Evolutionary conservation across 2,888 invertebrate genomes (phyloP).

Genomic region (Phortica magna): DNA sequence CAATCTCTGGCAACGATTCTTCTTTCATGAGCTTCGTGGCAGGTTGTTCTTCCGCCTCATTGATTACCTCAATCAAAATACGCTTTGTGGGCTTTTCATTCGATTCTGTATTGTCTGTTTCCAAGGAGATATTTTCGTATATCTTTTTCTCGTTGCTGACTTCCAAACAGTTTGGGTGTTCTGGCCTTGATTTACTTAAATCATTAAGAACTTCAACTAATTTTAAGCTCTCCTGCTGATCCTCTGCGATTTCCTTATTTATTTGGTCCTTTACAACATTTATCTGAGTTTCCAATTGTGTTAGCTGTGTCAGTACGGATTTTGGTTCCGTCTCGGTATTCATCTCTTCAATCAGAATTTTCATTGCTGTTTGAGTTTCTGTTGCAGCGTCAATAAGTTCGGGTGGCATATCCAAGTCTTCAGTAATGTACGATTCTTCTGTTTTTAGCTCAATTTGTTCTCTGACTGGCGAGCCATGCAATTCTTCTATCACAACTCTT

Average conservation of each 20-base stretch:
- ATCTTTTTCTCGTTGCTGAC: too few species aligned
- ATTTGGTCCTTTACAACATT: too few species aligned
- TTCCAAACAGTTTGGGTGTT: too few species aligned
- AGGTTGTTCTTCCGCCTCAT: background rate
- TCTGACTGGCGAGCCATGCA: background rate
- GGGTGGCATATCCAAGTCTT: background rate
- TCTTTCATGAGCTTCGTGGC: background rate
- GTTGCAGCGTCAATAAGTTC: background rate
- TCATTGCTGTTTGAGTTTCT: background rate
- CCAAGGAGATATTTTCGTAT: too few species aligned
- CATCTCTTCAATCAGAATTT: background rate
- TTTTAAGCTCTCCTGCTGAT: too few species aligned
- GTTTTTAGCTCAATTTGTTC: background rate
- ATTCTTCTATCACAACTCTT: slow-evolving; percentile 14
- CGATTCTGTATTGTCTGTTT: too few species aligned
- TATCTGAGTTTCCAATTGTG: too few species aligned
- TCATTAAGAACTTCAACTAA: too few species aligned
- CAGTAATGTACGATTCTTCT: background rate
- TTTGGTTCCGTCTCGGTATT: too few species aligned
- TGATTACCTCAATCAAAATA: background rate
- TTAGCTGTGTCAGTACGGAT: too few species aligned
- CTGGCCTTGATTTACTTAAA: too few species aligned
- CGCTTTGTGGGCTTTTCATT: background rate
- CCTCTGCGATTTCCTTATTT: too few species aligned
- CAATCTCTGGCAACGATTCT: background rate